These are phyloP conservation scores for Sesia apiformis DNA, from an alignment of 2,888 invertebrate genomes.

Conservation along the genomic window DNA sequence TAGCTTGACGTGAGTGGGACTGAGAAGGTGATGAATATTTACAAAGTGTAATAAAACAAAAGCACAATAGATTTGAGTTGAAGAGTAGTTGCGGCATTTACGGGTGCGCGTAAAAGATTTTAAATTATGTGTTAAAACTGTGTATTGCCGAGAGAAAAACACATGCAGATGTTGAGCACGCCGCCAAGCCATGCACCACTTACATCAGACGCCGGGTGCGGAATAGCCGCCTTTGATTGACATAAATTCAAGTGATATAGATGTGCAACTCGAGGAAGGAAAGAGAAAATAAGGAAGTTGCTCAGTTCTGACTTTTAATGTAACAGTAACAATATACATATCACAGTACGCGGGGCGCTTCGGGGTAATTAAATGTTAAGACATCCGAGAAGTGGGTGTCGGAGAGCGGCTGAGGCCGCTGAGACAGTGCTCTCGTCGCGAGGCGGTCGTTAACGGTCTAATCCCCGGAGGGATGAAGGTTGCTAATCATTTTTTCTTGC, in stretches of 20 bases:
- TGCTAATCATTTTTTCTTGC: constrained; percentile 64
- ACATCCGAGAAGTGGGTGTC: constrained; percentile 49
- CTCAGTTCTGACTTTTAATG: constrained; percentile 62
- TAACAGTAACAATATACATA: constrained; percentile 73
- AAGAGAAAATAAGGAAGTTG: constrained; percentile 44
- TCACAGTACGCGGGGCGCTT: constrained; percentile 75
- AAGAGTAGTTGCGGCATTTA: constrained; percentile 3
- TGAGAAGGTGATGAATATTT: background rate
- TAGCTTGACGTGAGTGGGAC: background rate
- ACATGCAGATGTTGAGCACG: constrained; percentile 57
- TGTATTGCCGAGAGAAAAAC: constrained; percentile 43
- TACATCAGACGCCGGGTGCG: constrained; percentile 47
- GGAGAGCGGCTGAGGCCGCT: constrained; percentile 27
- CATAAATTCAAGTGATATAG: constrained; percentile 31
- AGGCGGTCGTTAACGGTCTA: constrained; percentile 38
- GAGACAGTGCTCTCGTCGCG: constrained; percentile 44
- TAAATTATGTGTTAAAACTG: constrained; percentile 12
- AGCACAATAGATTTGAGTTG: constrained; percentile 11
- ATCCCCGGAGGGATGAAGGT: constrained; percentile 29
- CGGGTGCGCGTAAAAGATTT: constrained; percentile 34
- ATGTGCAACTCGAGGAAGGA: constrained; percentile 36
- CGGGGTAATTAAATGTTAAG: constrained; percentile 48
- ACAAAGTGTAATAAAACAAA: background rate
- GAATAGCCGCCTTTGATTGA: constrained; percentile 21
- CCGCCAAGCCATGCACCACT: constrained; percentile 71